These are phyloP conservation scores for Macrotrachela quadricornifera DNA, from an alignment of 1,140 invertebrate species.

Conservation along the genomic window DNA sequence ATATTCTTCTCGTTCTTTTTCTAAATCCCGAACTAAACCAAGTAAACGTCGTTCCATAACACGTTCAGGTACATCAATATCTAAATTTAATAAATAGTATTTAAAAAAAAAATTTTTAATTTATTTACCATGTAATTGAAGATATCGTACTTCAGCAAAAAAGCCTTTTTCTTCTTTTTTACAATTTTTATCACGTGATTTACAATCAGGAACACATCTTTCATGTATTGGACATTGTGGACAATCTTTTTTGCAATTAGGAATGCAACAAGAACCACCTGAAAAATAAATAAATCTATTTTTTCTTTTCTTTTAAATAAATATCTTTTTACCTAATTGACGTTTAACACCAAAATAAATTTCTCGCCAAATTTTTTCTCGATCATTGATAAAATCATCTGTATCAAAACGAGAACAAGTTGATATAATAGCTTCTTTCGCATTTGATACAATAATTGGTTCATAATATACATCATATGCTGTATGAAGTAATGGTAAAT, in stretches of 20 bases:
- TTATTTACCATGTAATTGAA: constrained; percentile 13
- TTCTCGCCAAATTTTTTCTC: constrained; percentile 12
- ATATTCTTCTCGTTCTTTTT: constrained; percentile 14
- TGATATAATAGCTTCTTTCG: constrained; percentile 19
- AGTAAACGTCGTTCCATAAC: constrained; percentile 17
- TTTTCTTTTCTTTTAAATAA: background rate
- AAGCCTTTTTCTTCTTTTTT: constrained; percentile 15
- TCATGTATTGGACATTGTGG: background rate
- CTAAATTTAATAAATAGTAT: no score
- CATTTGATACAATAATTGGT: constrained; percentile 15
- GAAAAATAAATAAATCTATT: background rate
- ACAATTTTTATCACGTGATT: constrained; percentile 9
- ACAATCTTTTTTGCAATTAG: constrained; percentile 7
- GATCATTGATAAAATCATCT: constrained; percentile 13
- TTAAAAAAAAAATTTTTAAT: no score
- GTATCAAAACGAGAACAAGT: constrained; percentile 12
- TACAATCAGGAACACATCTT: constrained; percentile 16
- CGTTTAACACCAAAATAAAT: constrained; percentile 15
- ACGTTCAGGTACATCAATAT: constrained; percentile 14
- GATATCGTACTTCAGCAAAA: constrained; percentile 19
- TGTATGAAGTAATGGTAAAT: constrained; percentile 15
- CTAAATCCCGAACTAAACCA: constrained; percentile 15
- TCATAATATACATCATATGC: constrained; percentile 18
- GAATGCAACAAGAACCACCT: background rate
- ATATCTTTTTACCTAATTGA: constrained; percentile 12